phyloP scores from a whole-genome alignment of 2,888 invertebrate species.

The Augochlorella aurata region DNA sequence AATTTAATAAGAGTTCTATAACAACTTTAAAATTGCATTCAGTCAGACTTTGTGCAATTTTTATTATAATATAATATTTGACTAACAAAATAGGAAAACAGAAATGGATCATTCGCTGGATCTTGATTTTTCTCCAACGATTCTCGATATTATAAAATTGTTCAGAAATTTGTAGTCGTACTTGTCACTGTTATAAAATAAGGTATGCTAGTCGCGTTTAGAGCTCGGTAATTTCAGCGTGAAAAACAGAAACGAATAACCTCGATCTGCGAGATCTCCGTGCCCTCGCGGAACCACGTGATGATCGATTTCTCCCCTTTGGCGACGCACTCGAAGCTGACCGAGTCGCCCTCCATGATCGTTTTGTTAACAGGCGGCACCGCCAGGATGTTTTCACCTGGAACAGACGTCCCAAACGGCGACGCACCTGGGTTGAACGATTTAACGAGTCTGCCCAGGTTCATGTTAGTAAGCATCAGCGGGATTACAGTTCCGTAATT shows the following conservation, averaged over 20 bases:
- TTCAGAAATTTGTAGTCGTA: too few species aligned
- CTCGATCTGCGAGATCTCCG: slow-evolving; percentile 81
- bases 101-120: too few species aligned
- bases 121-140: too few species aligned
- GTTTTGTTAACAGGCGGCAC: slow-evolving; percentile 95
- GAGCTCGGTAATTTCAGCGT: too few species aligned
- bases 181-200: too few species aligned
- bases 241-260: slow-evolving; percentile 52
- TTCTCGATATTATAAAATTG: too few species aligned
- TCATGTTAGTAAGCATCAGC: slow-evolving; percentile 78
- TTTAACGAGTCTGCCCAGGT: slow-evolving; percentile 80
- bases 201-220: too few species aligned
- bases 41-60: too few species aligned
- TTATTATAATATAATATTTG: too few species aligned
- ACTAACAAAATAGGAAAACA: too few species aligned
- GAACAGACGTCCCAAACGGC: slow-evolving; percentile 79
- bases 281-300: slow-evolving; percentile 84
- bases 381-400: slow-evolving; percentile 94
- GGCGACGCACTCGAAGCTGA: slow-evolving; percentile 91
- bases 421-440: slow-evolving; percentile 81
- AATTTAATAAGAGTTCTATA: too few species aligned
- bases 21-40: too few species aligned
- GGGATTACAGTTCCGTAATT: slow-evolving; percentile 42
- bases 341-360: slow-evolving; percentile 91
- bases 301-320: slow-evolving; percentile 86